These are phyloP conservation scores for Berghia stephanieae DNA, from an alignment of 1,140 invertebrate genomes.

Conservation along the genomic window DNA sequence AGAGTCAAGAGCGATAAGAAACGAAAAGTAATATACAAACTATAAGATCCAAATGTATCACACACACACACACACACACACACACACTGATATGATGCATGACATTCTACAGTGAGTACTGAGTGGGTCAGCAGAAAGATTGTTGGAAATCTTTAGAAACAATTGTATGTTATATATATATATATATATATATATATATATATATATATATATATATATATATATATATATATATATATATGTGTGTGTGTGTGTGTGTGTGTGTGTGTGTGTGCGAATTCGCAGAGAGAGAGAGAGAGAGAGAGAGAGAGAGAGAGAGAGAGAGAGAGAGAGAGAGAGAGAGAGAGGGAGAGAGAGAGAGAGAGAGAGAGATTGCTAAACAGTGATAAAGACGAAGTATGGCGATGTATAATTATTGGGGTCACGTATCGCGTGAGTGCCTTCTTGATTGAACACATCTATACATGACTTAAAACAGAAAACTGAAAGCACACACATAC, in stretches of 20 bases:
- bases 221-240: not conserved
- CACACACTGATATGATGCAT: not conserved
- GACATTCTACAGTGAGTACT: no score
- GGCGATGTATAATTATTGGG: no score
- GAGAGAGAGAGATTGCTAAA: not conserved
- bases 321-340: no score
- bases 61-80: not conserved
- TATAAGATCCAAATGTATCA: not conserved
- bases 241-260: not conserved
- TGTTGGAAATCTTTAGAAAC: not conserved
- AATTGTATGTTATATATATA: not conserved
- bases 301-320: no score
- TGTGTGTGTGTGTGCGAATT: not conserved
- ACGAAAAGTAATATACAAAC: not conserved
- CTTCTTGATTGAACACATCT: no score
- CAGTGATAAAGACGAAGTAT: no score
- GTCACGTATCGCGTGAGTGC: no score
- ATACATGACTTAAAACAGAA: no score
- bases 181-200: not conserved
- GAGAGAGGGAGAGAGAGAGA: conserved; percentile 6
- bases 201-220: not conserved
- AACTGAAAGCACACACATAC: no score
- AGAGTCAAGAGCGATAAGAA: not conserved
- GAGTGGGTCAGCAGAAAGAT: no score
- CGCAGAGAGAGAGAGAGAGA: not conserved